Evolutionary conservation across 2,797 vertebrate species (phyloP).

Genomic region (Pygocentrus nattereri): DNA sequence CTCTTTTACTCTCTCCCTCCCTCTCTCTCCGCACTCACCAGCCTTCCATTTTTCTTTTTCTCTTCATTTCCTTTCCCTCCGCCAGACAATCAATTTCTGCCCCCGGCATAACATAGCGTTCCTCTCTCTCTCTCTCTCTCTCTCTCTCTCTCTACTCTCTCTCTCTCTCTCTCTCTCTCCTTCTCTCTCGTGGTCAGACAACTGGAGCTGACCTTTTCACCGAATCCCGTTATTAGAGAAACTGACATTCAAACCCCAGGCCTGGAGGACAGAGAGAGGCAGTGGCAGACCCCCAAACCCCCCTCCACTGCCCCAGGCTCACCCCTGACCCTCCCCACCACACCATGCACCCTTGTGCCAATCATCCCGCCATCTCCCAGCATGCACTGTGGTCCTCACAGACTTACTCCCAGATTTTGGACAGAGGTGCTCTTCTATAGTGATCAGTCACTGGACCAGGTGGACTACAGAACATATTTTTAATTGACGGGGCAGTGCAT

Average conservation of each 20-base stretch:
- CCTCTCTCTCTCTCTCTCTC: slow-evolving; percentile 46
- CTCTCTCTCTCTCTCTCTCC: slow-evolving; percentile 16
- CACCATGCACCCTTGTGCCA: slow-evolving; percentile 52
- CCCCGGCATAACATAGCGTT: slow-evolving; percentile 64
- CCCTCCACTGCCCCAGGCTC: slow-evolving; percentile 53
- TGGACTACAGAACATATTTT: not conserved
- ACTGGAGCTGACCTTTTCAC: slow-evolving; percentile 81
- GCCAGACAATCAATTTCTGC: slow-evolving; percentile 78
- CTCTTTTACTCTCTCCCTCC: slow-evolving; percentile 37
- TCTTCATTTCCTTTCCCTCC: slow-evolving; percentile 77
- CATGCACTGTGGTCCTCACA: slow-evolving; percentile 17
- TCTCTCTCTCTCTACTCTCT: slow-evolving; percentile 49
- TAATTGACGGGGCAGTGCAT: not conserved
- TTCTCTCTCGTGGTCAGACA: slow-evolving; percentile 70
- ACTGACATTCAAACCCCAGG: slow-evolving; percentile 82
- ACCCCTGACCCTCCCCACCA: slow-evolving; percentile 56
- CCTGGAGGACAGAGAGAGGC: slow-evolving; percentile 73
- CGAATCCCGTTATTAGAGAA: slow-evolving; percentile 83
- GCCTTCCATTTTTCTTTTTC: slow-evolving; percentile 77
- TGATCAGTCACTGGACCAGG: not conserved
- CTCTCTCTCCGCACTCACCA: slow-evolving; percentile 48
- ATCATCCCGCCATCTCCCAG: slow-evolving; percentile 53
- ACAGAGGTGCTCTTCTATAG: slow-evolving; percentile 24
- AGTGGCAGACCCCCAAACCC: slow-evolving; percentile 50
- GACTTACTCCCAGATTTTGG: not conserved